Percentiles rank a stretch among this genome's conserved stretches.
phyloP scores from a whole-genome alignment of 2,113 vertebrate genomes.

The Osmerus eperlanus region DNA sequence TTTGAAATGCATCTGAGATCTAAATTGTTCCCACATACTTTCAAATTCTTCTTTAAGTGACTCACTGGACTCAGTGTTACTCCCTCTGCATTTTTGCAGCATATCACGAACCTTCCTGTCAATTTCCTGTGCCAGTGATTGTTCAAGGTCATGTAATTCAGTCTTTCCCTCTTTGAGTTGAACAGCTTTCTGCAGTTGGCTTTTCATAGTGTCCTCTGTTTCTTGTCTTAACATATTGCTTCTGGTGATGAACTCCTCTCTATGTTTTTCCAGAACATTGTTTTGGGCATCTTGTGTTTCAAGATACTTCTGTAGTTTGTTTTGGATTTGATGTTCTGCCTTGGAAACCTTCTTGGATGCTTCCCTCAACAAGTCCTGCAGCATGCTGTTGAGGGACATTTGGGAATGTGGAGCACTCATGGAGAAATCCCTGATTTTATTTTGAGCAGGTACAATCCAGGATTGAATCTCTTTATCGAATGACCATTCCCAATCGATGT shows the following conservation, averaged over 20 bases:
- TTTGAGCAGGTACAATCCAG: constrained; percentile 22
- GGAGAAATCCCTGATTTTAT: constrained; percentile 14
- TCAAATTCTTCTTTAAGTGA: constrained; percentile 26
- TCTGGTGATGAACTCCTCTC: constrained; percentile 30
- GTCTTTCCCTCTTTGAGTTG: constrained; percentile 24
- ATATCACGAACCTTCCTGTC: constrained; percentile 21
- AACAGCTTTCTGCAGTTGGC: constrained; percentile 20
- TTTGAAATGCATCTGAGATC: constrained; percentile 13
- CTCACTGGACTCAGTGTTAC: neutral
- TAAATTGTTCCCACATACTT: constrained; percentile 31
- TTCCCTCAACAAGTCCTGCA: constrained; percentile 1
- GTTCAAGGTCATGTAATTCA: constrained; percentile 18
- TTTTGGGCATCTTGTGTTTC: constrained; percentile 21
- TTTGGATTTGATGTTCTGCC: constrained; percentile 19
- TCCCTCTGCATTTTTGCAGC: constrained; percentile 22
- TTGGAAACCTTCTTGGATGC: neutral
- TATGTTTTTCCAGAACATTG: constrained; percentile 39
- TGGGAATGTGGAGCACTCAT: neutral
- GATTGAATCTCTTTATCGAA: constrained; percentile 30
- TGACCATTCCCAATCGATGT: constrained; percentile 36
- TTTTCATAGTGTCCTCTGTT: constrained; percentile 16
- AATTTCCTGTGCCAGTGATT: constrained; percentile 24
- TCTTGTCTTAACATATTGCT: constrained; percentile 19
- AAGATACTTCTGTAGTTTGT: constrained; percentile 29
- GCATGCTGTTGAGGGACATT: neutral